Conservation (phyloP, 2,797 vertebrate genomes). For the Oophaga sylvatica region DNA sequence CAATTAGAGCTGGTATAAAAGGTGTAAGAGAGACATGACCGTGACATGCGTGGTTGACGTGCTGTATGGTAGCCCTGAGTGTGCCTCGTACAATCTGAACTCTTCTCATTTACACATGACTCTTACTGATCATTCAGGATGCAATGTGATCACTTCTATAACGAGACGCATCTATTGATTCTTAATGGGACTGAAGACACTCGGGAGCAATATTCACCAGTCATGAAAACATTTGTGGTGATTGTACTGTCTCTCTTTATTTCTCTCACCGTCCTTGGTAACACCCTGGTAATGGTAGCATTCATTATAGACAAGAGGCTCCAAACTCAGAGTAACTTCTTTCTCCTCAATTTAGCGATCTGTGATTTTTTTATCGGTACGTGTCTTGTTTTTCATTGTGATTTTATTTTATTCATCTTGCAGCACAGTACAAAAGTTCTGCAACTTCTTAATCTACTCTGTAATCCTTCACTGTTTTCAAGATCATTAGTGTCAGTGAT, state of each 20-base stretch:
- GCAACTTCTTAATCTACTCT: background rate
- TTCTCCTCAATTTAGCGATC: slow-evolving; percentile 88
- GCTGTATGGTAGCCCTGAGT: background rate
- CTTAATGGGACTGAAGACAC: background rate
- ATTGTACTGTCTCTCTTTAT: slow-evolving; percentile 10
- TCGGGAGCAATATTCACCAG: background rate
- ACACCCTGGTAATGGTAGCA: slow-evolving; percentile 84
- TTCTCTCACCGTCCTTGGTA: slow-evolving; percentile 60
- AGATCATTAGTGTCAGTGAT: too few relatives aligned
- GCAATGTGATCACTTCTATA: background rate
- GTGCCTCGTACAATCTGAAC: background rate
- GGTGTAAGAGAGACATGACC: background rate
- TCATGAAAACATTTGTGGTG: background rate
- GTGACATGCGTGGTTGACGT: background rate
- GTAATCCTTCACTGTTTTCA: background rate
- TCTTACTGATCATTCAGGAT: background rate
- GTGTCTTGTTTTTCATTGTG: slow-evolving; percentile 47
- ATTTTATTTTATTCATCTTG: background rate
- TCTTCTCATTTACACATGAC: background rate
- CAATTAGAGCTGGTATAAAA: background rate
- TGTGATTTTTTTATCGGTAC: slow-evolving; percentile 89
- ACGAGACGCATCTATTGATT: background rate
- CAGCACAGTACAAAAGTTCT: background rate
- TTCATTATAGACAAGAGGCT: slow-evolving; percentile 82
- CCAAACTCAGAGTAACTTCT: slow-evolving; percentile 86